Percentiles rank a stretch among this genome's conserved stretches.
These are phyloP conservation scores for Edolisoma coerulescens DNA, from an alignment of 2,113 vertebrate species.

Conservation along the genomic window DNA sequence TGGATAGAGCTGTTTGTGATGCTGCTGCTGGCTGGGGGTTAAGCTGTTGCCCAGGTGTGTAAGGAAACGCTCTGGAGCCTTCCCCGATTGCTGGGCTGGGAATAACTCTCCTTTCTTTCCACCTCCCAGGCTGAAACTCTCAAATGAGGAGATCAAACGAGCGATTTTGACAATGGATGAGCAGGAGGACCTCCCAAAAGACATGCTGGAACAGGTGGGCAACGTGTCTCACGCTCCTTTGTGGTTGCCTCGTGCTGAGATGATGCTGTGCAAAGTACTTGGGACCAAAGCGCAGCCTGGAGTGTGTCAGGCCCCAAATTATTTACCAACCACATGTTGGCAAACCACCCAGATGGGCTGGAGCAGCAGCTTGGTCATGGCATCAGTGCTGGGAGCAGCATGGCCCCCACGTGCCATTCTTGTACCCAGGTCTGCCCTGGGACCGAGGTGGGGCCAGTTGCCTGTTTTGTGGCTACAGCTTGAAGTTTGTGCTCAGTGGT, in stretches of 20 bases:
- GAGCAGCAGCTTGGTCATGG: background rate
- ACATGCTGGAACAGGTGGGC: constrained; percentile 97
- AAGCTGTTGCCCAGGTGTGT: background rate
- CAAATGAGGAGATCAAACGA: constrained; percentile 96
- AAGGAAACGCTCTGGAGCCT: background rate
- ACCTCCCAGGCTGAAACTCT: constrained; percentile 88
- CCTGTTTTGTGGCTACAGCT: background rate
- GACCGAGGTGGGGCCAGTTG: background rate
- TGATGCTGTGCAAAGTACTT: accelerated
- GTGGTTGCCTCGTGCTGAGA: background rate
- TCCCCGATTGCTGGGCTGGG: background rate
- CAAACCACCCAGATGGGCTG: background rate
- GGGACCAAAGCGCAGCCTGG: accelerated
- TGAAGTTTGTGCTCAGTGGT: background rate
- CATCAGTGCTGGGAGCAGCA: background rate
- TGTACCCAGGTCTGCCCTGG: background rate
- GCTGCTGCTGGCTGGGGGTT: background rate
- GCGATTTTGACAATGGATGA: constrained; percentile 98
- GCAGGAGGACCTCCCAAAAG: constrained; percentile 97
- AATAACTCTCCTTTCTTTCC: background rate
- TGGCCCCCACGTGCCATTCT: background rate
- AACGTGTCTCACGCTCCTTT: accelerated
- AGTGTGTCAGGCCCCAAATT: background rate
- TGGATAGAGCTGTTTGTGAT: background rate
- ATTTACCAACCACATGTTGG: background rate